These are phyloP conservation scores for Nothoprocta pentlandii DNA, from an alignment of 2,113 vertebrate species.

Conservation along the genomic window DNA sequence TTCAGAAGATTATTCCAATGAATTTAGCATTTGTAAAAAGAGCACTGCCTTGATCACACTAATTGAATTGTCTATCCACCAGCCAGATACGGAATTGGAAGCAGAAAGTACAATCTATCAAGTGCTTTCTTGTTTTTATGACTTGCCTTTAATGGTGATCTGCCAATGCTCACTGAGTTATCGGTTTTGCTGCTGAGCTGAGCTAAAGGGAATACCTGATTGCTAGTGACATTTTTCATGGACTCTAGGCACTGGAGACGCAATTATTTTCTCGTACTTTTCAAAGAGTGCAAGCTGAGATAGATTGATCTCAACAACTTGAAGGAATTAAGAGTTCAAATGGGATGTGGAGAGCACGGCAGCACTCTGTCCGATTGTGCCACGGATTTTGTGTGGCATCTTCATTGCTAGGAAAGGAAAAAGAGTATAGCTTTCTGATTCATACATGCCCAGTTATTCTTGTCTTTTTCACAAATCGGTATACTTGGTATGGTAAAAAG, in stretches of 20 bases:
- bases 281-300: background rate
- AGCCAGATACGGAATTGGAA: background rate
- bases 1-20: background rate
- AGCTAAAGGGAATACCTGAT: background rate
- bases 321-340: background rate
- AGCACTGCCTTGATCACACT: background rate
- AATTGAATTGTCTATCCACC: background rate
- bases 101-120: fast-evolving
- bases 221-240: background rate
- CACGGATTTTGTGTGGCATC: fast-evolving
- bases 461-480: background rate
- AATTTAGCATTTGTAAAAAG: background rate
- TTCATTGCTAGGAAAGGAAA: background rate
- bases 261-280: background rate
- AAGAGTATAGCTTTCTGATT: background rate
- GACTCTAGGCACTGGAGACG: background rate
- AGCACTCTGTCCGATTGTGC: fast-evolving
- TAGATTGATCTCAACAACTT: background rate
- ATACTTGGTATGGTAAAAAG: background rate
- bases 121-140: background rate
- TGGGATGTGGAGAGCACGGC: background rate
- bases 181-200: background rate
- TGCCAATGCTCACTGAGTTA: background rate
- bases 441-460: background rate
- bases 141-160: background rate